Evolutionary conservation across 2,797 vertebrate species (phyloP).

Genomic region (Pantherophis vulpinus): DNA sequence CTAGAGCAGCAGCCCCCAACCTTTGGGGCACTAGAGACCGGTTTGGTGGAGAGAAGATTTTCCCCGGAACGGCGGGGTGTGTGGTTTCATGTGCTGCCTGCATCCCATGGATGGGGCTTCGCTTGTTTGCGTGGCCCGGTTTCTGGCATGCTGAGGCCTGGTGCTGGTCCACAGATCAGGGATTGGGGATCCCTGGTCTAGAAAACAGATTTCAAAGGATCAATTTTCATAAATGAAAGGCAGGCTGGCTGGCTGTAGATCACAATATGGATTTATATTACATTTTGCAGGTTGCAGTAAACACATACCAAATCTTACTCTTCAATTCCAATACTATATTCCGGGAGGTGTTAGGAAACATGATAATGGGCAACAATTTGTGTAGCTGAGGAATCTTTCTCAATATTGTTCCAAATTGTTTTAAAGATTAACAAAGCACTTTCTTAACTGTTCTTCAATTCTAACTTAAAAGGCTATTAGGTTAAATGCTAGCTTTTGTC

Average conservation of each 20-base stretch:
- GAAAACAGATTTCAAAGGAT: neutral
- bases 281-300: neutral
- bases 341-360: neutral
- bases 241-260: neutral
- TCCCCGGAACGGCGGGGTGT: fast-evolving
- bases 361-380: neutral
- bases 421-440: neutral
- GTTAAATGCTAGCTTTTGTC: neutral
- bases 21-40: neutral
- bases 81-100: too few species aligned
- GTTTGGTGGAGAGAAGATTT: too few species aligned
- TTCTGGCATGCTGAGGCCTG: neutral
- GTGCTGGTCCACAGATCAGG: neutral
- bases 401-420: neutral
- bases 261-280: neutral
- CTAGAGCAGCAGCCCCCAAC: neutral
- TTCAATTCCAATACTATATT: neutral
- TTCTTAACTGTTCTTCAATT: neutral
- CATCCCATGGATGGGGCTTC: neutral
- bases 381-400: neutral
- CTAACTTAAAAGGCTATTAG: neutral
- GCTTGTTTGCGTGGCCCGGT: neutral
- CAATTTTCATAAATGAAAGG: neutral
- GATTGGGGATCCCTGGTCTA: neutral
- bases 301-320: neutral